Evolutionary conservation across 2,888 invertebrate genomes (phyloP).

Genomic region (Drosophila neotestacea): DNA sequence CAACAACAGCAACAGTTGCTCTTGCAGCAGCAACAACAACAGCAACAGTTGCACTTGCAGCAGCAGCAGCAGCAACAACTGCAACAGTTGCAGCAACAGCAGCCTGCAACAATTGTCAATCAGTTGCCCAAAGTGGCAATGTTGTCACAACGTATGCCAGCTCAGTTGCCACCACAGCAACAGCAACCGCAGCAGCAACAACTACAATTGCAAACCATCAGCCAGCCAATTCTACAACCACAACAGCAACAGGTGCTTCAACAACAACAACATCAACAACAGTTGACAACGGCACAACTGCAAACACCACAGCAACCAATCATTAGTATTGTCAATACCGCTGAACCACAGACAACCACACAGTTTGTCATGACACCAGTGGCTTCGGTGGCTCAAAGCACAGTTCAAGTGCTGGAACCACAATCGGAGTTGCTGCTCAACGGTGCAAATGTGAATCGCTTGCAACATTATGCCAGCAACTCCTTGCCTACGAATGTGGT

Average conservation of each 20-base stretch:
- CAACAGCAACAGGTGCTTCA: conserved; percentile 31
- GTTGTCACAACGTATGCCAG: conserved; percentile 23
- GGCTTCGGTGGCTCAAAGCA: conserved; percentile 8
- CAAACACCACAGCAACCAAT: conserved; percentile 57
- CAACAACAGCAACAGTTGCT: conserved; percentile 27
- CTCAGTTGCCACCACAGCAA: conserved; percentile 38
- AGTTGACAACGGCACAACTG: conserved; percentile 18
- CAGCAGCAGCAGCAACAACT: conserved; percentile 32
- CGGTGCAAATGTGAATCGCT: conserved; percentile 31
- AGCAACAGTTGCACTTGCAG: conserved; percentile 7
- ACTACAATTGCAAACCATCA: conserved; percentile 23
- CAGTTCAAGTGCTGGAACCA: conserved; percentile 49
- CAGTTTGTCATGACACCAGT: conserved; percentile 56
- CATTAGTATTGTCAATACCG: conserved; percentile 50
- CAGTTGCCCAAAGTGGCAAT: background rate
- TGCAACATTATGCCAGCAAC: conserved; percentile 65
- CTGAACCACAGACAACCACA: conserved; percentile 24
- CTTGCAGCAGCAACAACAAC: conserved; percentile 44
- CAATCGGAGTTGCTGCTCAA: conserved; percentile 45
- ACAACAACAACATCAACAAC: conserved; percentile 3
- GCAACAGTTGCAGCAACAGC: conserved; percentile 39
- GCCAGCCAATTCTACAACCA: conserved; percentile 25
- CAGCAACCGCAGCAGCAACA: conserved; percentile 31
- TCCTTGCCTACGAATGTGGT: conserved; percentile 90
- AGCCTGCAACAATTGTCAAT: conserved; percentile 19